Percentiles rank a stretch among this genome's conserved stretches.
Conservation (phyloP, 2,888 invertebrate genomes). For the Acronicta aceris region DNA sequence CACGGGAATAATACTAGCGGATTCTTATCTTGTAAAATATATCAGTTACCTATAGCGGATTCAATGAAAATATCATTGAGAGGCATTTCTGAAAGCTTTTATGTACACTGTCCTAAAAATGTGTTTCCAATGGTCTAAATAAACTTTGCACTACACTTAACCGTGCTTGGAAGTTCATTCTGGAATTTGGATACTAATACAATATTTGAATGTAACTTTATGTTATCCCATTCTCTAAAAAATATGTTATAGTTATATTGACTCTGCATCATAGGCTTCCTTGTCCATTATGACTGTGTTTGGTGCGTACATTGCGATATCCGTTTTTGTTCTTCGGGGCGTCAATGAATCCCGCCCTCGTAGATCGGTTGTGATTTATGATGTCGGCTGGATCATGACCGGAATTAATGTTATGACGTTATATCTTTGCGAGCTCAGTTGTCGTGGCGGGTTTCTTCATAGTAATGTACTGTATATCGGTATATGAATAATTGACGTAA, state of each 20-base stretch:
- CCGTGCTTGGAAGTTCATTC: too few relatives aligned
- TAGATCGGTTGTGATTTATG: slow-evolving; percentile 67
- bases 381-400: slow-evolving; percentile 61
- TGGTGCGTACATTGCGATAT: slow-evolving; percentile 25
- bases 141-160: too few relatives aligned
- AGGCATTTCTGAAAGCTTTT: too few relatives aligned
- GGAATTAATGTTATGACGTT: slow-evolving; percentile 66
- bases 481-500: too few relatives aligned
- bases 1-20: slow-evolving; percentile 59
- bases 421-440: slow-evolving; percentile 45
- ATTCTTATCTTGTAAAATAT: slow-evolving; percentile 62
- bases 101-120: too few relatives aligned
- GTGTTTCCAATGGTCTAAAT: too few relatives aligned
- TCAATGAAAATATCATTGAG: too few relatives aligned
- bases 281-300: slow-evolving; percentile 5
- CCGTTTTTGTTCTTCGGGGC: slow-evolving; percentile 55
- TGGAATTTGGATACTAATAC: too few relatives aligned
- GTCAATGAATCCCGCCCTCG: slow-evolving; percentile 59
- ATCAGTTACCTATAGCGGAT: slow-evolving; percentile 42
- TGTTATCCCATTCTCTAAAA: too few relatives aligned
- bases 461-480: background rate
- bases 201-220: too few relatives aligned
- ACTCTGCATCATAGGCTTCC: too few relatives aligned
- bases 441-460: slow-evolving; percentile 26
- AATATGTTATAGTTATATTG: too few relatives aligned